A percentile compares a stretch with the other conserved stretches of the same genome.
Evolutionary conservation across 2,113 vertebrate species (phyloP).

Genomic region (Zosterops lateralis): DNA sequence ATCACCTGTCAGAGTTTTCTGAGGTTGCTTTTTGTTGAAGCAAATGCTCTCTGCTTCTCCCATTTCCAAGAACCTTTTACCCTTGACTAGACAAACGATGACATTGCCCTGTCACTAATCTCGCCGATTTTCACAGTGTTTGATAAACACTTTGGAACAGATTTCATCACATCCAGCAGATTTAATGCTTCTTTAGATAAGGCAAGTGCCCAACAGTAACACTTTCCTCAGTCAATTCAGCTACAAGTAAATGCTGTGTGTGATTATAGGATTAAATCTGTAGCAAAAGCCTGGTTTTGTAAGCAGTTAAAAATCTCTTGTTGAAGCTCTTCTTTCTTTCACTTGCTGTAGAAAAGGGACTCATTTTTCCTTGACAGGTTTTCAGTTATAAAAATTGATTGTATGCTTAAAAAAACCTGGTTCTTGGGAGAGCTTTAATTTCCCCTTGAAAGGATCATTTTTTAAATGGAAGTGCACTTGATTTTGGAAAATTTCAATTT

Average conservation of each 20-base stretch:
- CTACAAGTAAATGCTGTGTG: constrained; percentile 26
- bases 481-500: neutral
- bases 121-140: constrained; percentile 19
- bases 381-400: neutral
- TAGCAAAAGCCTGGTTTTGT: constrained; percentile 22
- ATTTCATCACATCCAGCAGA: constrained; percentile 44
- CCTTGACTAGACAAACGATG: constrained; percentile 33
- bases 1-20: neutral
- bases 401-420: neutral
- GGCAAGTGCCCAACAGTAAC: neutral
- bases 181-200: constrained; percentile 34
- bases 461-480: neutral
- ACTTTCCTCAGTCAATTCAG: constrained; percentile 39
- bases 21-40: neutral
- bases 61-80: constrained; percentile 15
- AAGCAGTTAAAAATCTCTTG: constrained; percentile 34
- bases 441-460: neutral
- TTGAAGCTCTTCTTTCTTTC: constrained; percentile 1
- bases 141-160: constrained; percentile 38
- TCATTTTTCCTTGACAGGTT: constrained; percentile 2
- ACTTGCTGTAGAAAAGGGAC: neutral
- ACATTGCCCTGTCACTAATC: neutral
- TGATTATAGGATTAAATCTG: constrained; percentile 56
- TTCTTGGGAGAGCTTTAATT: neutral
- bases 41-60: neutral